phyloP scores from a whole-genome alignment of 2,113 vertebrate genomes.

The Dendrocopos noguchii region DNA sequence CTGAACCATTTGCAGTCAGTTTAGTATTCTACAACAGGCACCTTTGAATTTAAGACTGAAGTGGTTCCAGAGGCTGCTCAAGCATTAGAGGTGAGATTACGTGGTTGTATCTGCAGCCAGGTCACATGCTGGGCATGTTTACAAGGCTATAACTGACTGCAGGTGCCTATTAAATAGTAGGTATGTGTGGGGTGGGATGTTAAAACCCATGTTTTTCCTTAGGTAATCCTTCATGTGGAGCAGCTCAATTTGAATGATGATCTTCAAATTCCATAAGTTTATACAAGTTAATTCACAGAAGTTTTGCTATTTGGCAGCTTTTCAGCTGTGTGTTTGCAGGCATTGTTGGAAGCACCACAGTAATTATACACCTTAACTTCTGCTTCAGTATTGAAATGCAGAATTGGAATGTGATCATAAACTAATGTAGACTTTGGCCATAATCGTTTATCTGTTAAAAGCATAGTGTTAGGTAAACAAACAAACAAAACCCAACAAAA shows the following conservation, averaged over 20 bases:
- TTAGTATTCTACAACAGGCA: neutral
- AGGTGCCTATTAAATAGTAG: conserved; percentile 9
- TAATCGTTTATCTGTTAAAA: neutral
- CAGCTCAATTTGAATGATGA: neutral
- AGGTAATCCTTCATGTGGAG: neutral
- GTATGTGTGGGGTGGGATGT: neutral
- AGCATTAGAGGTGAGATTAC: conserved; percentile 55
- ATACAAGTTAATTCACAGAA: neutral
- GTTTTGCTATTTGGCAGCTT: neutral
- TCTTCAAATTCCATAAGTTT: neutral
- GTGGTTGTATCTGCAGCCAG: neutral
- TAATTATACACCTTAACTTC: neutral
- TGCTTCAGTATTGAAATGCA: neutral
- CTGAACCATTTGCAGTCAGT: neutral
- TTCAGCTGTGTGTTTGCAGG: neutral
- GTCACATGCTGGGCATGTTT: conserved; percentile 31
- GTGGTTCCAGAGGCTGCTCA: conserved; percentile 18
- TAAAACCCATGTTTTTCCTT: neutral
- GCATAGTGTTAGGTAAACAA: neutral
- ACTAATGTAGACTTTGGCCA: neutral
- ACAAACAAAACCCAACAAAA: neutral
- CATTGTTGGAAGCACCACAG: neutral
- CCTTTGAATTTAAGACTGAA: neutral
- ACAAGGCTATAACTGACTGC: conserved; percentile 8
- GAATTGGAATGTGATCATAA: neutral